Evolutionary conservation across 2,113 vertebrate species (phyloP), one percentile per base, ranked within the genome.

Genomic region (Paraplagusia blochii): DNA sequence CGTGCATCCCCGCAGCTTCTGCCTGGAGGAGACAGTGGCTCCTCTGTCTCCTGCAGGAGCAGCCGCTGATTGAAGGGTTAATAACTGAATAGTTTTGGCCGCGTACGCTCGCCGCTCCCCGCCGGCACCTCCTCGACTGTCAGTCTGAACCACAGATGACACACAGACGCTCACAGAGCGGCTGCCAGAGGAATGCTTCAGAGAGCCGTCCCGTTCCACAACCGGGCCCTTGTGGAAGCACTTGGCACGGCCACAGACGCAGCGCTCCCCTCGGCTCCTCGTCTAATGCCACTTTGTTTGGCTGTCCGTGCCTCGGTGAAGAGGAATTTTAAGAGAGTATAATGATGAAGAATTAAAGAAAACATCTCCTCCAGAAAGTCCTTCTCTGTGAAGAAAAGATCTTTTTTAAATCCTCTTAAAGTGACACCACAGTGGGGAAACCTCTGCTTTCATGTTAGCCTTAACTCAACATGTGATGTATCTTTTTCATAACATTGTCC

Each of bases 101-200:
- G 16, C 62, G 59, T 73, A 13, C 44, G 55, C 63, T 61, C 18
- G 59, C 59, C 42, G 50, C 48, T 72, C 74, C 40, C 15, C 10
- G 61, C 62, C 63, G 58, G 68, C 49, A n/a, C 29, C 36, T 58
- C 76, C 72, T 64, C 75, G 58, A 78, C 68, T 34, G 66, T 74
- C 70, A 74, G 66, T 77, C 80, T 65, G 49, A 75, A 44, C 53
- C 33, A 59, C 71, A 74, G 66, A 79, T 66, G 65, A 69, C 52
- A 85, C 57, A 58, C 52, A 54, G 6, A 53, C 46, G n/a, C 72
- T 50, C 74, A 48, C 69, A 66, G 43, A 11, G 16, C 50, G 43
- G 69, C 76, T 52, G 59, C 50, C 39, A 19, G 54, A 74, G 81
- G 84, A 86, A 85, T 87, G 82, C 53, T 46, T 79, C 63, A 74